Evolutionary conservation across 2,797 vertebrate genomes (phyloP).

Genomic region (Pseudochirops cupreus): DNA sequence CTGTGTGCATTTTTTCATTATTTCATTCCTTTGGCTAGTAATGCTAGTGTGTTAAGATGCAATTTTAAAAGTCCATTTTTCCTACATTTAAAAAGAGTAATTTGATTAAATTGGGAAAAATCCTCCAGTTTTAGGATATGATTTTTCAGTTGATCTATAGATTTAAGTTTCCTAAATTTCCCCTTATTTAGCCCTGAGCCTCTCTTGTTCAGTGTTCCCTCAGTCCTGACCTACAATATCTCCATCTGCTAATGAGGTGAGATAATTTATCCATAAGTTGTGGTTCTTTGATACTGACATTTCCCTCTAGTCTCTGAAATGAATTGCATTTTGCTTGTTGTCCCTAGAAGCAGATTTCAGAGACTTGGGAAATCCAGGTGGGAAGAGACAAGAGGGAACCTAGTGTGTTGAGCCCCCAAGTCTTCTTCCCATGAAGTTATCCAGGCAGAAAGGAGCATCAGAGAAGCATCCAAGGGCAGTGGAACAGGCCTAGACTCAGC

Average conservation of each 20-base stretch:
- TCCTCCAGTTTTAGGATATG: background rate
- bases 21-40: slow-evolving; percentile 9
- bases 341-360: background rate
- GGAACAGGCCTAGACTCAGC: background rate
- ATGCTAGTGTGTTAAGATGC: background rate
- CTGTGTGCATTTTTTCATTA: background rate
- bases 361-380: background rate
- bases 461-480: background rate
- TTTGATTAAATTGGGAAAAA: background rate
- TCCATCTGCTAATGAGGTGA: background rate
- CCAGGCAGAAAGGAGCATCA: background rate
- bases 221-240: background rate
- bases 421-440: background rate
- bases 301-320: background rate
- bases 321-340: background rate
- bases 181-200: background rate
- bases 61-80: background rate
- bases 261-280: background rate
- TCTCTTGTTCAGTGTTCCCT: background rate
- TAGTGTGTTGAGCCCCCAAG: background rate
- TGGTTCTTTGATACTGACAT: background rate
- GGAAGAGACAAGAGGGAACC: background rate
- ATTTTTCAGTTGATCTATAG: background rate
- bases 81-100: background rate
- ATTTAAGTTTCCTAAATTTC: background rate